Evolutionary conservation across 2,797 vertebrate species (phyloP), one percentile per base, ranked within the genome.

Genomic region (Onychomys arenicola): DNA sequence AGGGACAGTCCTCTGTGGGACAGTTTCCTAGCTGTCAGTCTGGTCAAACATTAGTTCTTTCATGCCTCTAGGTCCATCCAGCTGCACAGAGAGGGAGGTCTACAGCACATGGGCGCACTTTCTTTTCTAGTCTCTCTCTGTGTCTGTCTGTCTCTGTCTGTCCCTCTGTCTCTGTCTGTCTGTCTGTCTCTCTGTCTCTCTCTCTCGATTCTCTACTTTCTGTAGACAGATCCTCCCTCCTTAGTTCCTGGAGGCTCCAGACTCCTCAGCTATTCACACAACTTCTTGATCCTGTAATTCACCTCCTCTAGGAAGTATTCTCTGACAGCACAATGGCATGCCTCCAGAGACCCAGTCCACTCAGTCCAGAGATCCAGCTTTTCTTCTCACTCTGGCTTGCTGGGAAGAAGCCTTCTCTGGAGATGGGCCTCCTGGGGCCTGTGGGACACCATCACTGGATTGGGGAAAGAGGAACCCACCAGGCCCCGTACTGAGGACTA

Each of bases 261-360:
- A 49, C 37, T 85, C 63, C 37, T 77, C 17, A 10, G 0, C 10
- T 49, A 57, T 61, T 76, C 46, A 76, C 2, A 23, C 5, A 71
- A 55, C 73, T 78, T 37, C 85, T 77, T 88, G 52, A 77, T 84
- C 11, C 75, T 91, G 29, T 25, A 80, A 67, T 29, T 49, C 16
- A 16, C 55, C 23, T 77, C 92, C 49, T 90, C 71, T 73, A 83
- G 81, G 55, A 93, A 80, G 57, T 25, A 32, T 37, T 90, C 63
- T 91, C 13, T 88, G 63, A 90, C 14, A 94, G 59, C 43, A 46
- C 29, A 17, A 40, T 52, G 84, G 46, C 0, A 3, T 34, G 6
- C 52, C 40, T 73, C 11, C 23, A 25, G 88, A 92, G 55, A 80
- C 10, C 8, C 77, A 69, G 49, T 71, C 93, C 40, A 65, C 80